Evolutionary conservation across 2,113 vertebrate genomes (phyloP), one percentile per base, ranked within the genome.

Genomic region (Rhinichthys klamathensis): DNA sequence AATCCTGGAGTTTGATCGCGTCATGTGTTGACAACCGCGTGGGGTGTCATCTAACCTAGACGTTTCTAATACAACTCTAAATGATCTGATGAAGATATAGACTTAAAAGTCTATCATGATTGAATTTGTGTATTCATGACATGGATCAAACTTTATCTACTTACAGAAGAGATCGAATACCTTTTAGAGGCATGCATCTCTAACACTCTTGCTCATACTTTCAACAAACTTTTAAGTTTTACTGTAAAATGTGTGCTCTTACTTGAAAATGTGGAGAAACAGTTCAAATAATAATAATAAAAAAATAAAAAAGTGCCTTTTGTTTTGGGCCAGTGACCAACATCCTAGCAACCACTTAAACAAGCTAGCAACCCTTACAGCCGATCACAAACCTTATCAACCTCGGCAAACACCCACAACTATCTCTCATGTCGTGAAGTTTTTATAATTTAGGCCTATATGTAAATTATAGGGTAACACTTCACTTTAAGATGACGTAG

Each of bases 11-110:
- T 79, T 23, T 6, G 23, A 73, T 73, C 38, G 23, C 3, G 70
- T 73, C 41, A 70, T 41, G 69, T 72, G 69, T 72, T 72, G 35
- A n/a, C n/a, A n/a, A n/a, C n/a, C n/a, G n/a, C n/a, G n/a, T n/a
- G n/a, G n/a, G n/a, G n/a, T n/a, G 4, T 32, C 32, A 38, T 38
- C 35, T 38, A 5, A 70, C 32, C 16, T 38, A 69, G 32, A 70
- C 9, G 18, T 4, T 38, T 70, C 11, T 73, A 46, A 73, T 41
- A 46, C 15, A 73, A 44, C 72, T 74, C n/a, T 16, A 16, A 46
- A 74, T 49, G 41, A 74, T 72, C 35, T 72, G 69, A 23, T 74
- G 12, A 49, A 16, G 70, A 73, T 73, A 25, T 25, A 74, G 72
- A 12, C 12, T 8, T 9, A 1, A 46, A 73, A 27, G 11, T 3